Base-by-base conservation (phyloP, 2,113 vertebrate species). In the Numenius arquata region DNA sequence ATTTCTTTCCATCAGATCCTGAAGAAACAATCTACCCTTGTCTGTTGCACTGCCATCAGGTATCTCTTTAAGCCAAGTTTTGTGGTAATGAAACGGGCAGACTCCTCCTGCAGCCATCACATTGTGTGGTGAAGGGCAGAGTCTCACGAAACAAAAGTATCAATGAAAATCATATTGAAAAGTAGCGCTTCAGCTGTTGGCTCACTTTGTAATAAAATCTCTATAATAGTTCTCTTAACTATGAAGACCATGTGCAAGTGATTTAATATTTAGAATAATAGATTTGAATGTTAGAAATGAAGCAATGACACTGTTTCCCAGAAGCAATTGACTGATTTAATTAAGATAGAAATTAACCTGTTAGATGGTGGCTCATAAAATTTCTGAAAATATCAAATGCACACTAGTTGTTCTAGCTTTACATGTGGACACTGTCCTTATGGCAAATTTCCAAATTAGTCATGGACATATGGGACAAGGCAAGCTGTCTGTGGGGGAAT, bases 241-340 rank as follows among this genome's bases (percentile, higher is more conserved):
- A 25, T 32, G 79, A 88, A 72, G 36, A 53, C 91, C 86, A 93
- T 41, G 36, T 68, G 59, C 43, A 90, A 93, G 66, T 93, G 20
- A 94, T 95, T 93, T 87, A 92, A 76, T 73, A 72, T 67, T 94
- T 52, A 72, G 52, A 89, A 81, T 56, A 74, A 77, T 91, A 73
- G 30, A 55, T 81, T 26, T 73, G 58, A 93, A 94, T 93, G 75
- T 72, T 89, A 91, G 36, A 91, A 94, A 92, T 72, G 56, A 94
- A 96, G 61, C 41, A 93, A 84, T 29, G 61, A 63, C 90, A 83
- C 45, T 87, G 13, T 87, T 94, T 91, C 74, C 84, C 86, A 96
- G 94, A 92, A 96, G 88, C 63, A 79, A 89, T n/a, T 86, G 62
- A 71, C 62, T 92, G 68, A 93, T 81, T 91, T 80, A 95, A 75